phyloP scores from a whole-genome alignment of 92 coral and sea anemone species.

The Ricordea florida region DNA sequence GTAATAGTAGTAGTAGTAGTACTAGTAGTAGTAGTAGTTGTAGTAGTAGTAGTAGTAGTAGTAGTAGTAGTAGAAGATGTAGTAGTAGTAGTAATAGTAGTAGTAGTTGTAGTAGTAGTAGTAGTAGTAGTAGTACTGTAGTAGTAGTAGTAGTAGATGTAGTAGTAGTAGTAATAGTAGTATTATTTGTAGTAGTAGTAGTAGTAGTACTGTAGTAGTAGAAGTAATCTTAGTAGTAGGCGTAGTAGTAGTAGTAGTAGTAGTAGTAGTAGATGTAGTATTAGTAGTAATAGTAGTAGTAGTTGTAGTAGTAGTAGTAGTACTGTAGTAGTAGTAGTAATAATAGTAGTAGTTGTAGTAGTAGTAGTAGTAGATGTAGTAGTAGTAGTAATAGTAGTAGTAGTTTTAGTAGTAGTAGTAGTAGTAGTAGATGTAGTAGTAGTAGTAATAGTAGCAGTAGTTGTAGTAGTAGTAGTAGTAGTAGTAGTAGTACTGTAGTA shows the following conservation, averaged over 20 bases:
- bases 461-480: conserved; percentile 4
- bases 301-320: conserved; percentile 7
- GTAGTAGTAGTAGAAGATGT: not conserved
- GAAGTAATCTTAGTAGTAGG: not conserved
- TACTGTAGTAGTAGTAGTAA: conserved; percentile 9
- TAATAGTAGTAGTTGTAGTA: conserved; percentile 6
- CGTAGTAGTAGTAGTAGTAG: not conserved
- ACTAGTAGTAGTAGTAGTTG: not conserved
- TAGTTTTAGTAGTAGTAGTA: not conserved
- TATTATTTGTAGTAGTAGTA: conserved; percentile 11
- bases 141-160: conserved; percentile 6
- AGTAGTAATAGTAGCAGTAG: conserved; percentile 10
- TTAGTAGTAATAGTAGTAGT: not conserved
- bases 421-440: not conserved
- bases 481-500: conserved; percentile 17
- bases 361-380: conserved; percentile 5
- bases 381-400: conserved; percentile 8
- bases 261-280: not conserved
- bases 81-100: not conserved
- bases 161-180: conserved; percentile 2
- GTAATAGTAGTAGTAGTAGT: not conserved
- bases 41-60: not conserved
- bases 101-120: not conserved
- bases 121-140: conserved; percentile 4
- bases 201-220: conserved; percentile 14